Conservation (phyloP, 35 echinoderm and acorn worm genomes). For the Nesometra sesokonis region DNA sequence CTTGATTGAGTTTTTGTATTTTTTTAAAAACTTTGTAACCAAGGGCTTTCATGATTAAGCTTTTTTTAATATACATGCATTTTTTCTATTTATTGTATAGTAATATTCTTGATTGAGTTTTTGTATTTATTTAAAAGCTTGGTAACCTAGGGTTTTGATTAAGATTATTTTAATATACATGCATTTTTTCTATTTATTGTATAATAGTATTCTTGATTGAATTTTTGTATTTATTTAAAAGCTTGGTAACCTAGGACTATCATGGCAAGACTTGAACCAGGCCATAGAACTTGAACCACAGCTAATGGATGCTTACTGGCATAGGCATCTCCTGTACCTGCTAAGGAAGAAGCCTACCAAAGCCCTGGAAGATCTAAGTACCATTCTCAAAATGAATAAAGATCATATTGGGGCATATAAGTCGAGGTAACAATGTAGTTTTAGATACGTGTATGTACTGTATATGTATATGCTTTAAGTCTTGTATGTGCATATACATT, state of each 20-base stretch:
- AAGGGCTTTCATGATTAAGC: no score
- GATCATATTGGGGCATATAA: constrained; percentile 90
- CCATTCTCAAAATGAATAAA: constrained; percentile 88
- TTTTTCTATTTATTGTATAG: no score
- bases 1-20: neutral
- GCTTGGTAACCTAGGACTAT: constrained; percentile 78
- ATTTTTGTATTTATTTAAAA: constrained; percentile 1
- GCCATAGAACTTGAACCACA: constrained; percentile 74
- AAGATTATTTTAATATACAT: no score
- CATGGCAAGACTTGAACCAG: constrained; percentile 87
- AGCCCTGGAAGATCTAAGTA: constrained; percentile 84
- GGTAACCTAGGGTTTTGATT: constrained; percentile 86
- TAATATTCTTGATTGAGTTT: neutral
- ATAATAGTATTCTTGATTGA: neutral
- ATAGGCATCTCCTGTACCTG: constrained; percentile 77
- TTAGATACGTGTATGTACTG: no score
- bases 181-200: no score
- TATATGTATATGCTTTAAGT: no score
- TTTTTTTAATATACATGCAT: no score
- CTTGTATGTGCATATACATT: no score
- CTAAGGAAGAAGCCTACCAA: constrained; percentile 73
- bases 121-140: constrained; percentile 28
- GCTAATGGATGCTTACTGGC: constrained; percentile 97
- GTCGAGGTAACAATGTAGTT: constrained; percentile 49
- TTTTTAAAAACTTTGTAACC: constrained; percentile 57